Evolutionary conservation across 2,888 invertebrate genomes (phyloP), one percentile per base, ranked within the genome.

Genomic region (Orchestes rusci): DNA sequence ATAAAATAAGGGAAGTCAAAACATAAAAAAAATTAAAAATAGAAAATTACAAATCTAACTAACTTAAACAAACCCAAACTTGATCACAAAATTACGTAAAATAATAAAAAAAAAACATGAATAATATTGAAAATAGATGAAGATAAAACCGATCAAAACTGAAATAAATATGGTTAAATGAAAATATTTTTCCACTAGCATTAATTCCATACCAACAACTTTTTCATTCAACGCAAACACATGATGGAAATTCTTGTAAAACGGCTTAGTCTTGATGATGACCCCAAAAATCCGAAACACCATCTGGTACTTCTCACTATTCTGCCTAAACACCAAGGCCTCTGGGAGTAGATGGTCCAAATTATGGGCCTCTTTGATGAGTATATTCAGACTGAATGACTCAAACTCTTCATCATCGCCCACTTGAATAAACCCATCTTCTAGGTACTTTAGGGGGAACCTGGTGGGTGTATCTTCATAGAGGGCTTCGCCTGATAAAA

Each of bases 381-480:
- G 67, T 18, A 82, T 68, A 50, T 71, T 74, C 3, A 82, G 65
- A 1, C 75, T 55, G 59, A 76, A 80, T 29, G 69, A 57, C 8
- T 73, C 65, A 20, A 28, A 50, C 5, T 53, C 43, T 1, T 63
- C 66, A 7, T 52, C 51, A 1, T 53, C 53, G 0, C 77, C 77
- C 20, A 77, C 67, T 51, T 74, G 72, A 40, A 78, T 76, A 38
- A 72, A 71, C 0, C 77, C 77, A 45, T 76, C 74, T 45, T 72
- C 72, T 1, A 74, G 51, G 42, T 75, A 62, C 37, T 65, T 67
- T 0, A 77, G 70, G 7, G 71, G 68, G 1, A 50, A 53, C 1
- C 23, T 31, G 2, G 48, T 48, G 2, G 43, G 12, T 20, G 37
- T 39, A 13, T 45, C 49, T n/a, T n/a, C n/a, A n/a, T n/a, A n/a